Evolutionary conservation across 2,797 vertebrate species (phyloP).

Genomic region (Parauchenoglanis ngamensis): DNA sequence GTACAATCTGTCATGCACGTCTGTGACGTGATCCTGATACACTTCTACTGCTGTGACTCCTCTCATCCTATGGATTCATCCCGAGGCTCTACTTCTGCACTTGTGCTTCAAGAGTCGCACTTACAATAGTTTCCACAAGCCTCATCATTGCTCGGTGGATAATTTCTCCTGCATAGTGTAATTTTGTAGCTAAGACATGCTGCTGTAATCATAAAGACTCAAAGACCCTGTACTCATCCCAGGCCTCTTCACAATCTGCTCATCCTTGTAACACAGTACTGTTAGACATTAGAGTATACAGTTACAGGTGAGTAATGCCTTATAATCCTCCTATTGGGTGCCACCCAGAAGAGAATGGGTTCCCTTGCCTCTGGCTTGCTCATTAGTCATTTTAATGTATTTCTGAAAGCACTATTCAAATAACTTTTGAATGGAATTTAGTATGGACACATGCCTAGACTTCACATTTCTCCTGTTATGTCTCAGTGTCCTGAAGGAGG

Average conservation of each 20-base stretch:
- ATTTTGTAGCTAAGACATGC: neutral
- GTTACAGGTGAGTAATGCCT: neutral
- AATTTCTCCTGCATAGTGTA: neutral
- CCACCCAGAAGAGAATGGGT: neutral
- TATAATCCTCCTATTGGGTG: neutral
- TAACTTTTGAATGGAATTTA: neutral
- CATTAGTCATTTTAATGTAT: neutral
- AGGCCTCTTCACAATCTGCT: neutral
- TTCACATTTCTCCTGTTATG: slow-evolving; percentile 12
- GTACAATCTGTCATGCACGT: neutral
- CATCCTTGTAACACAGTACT: neutral
- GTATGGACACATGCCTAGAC: neutral
- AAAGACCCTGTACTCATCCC: neutral
- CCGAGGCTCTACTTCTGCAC: neutral
- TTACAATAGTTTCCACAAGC: neutral
- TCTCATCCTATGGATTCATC: neutral
- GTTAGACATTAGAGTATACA: neutral
- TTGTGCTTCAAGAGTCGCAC: neutral
- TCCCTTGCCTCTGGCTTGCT: neutral
- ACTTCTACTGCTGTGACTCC: neutral
- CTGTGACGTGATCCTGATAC: neutral
- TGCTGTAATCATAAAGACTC: neutral
- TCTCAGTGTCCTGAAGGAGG: slow-evolving; percentile 83
- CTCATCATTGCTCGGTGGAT: neutral
- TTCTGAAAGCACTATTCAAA: neutral